phyloP scores from a whole-genome alignment of 2,113 vertebrate genomes.

The Anser cygnoides region DNA sequence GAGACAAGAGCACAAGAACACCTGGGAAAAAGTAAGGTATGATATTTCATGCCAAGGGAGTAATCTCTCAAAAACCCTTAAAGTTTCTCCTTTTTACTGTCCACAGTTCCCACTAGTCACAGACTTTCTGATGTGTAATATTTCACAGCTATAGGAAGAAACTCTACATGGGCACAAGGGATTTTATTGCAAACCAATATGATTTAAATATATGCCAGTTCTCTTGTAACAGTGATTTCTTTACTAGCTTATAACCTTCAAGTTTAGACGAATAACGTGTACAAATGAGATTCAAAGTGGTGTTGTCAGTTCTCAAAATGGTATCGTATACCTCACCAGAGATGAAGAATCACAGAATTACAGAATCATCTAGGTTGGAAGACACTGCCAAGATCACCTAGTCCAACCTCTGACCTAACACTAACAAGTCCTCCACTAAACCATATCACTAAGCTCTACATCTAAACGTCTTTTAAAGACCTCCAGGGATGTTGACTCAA shows the following conservation, averaged over 20 bases:
- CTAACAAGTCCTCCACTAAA: too few species aligned
- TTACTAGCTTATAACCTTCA: neutral
- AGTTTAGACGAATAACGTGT: neutral
- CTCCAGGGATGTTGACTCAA: too few species aligned
- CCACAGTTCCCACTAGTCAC: neutral
- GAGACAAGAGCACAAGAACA: conserved; percentile 37
- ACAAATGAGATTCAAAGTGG: neutral
- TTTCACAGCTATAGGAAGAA: neutral
- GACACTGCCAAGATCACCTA: too few species aligned
- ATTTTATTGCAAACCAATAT: neutral
- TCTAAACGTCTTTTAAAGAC: too few species aligned
- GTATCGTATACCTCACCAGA: neutral
- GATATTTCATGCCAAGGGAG: conserved; percentile 31
- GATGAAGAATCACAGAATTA: neutral
- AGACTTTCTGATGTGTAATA: neutral
- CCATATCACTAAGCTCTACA: too few species aligned
- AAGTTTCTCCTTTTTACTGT: conserved; percentile 12
- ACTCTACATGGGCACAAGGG: neutral
- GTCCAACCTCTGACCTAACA: too few species aligned
- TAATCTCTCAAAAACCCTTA: neutral
- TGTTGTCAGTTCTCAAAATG: neutral
- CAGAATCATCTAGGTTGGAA: too few species aligned
- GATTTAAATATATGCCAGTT: neutral
- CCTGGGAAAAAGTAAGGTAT: neutral
- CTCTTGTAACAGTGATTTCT: neutral